Conservation (phyloP, 2,797 vertebrate species). For the Neopelma chrysocephalum region DNA sequence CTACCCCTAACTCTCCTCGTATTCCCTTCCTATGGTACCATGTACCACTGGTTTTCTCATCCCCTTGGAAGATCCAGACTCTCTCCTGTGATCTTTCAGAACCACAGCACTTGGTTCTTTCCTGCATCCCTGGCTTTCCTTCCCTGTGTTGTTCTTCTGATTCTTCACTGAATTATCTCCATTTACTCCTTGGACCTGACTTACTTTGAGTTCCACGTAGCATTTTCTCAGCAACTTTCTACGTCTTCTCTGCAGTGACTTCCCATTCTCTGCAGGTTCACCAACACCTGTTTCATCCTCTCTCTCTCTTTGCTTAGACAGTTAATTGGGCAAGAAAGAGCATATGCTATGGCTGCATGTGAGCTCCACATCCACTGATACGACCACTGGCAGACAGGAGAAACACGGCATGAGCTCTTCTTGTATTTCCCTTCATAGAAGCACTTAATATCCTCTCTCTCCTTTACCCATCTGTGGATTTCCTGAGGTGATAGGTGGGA, state of each 20-base stretch:
- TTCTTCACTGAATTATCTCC: not conserved
- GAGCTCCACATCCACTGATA: not conserved
- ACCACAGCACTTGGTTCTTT: not conserved
- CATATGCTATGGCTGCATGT: not conserved
- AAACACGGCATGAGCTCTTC: not conserved
- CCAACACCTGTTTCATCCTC: not conserved
- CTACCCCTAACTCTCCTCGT: not conserved
- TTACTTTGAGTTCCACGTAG: not conserved
- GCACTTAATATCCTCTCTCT: not conserved
- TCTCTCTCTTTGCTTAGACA: not conserved
- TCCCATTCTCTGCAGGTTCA: not conserved
- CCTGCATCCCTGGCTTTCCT: not conserved
- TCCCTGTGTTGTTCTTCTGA: accelerated
- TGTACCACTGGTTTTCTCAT: not conserved
- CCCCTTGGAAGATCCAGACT: not conserved
- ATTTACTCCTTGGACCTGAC: not conserved
- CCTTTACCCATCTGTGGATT: not conserved
- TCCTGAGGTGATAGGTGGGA: not conserved
- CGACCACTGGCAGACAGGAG: not conserved
- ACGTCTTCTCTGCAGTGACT: not conserved
- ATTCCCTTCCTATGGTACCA: not conserved
- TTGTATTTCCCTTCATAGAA: not conserved
- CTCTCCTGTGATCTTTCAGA: not conserved
- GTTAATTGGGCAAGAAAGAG: not conserved
- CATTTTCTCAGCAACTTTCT: not conserved